These are phyloP conservation scores for Microplitis manilae DNA, from an alignment of 2,888 invertebrate genomes.

Conservation along the genomic window DNA sequence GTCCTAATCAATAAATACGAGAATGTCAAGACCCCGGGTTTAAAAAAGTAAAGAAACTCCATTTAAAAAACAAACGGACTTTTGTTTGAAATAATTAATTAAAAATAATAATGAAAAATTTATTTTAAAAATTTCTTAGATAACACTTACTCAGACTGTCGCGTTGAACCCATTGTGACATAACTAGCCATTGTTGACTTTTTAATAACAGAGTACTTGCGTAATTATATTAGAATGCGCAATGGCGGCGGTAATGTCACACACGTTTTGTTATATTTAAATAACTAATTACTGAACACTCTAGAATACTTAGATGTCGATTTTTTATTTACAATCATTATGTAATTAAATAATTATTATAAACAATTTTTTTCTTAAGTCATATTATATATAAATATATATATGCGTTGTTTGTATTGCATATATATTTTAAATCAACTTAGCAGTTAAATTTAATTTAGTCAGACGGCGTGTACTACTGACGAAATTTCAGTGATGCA, in stretches of 20 bases:
- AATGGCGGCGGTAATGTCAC: slow-evolving; percentile 31
- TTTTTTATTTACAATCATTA: neutral
- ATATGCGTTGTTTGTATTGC: neutral
- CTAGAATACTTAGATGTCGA: neutral
- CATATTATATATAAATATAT: neutral
- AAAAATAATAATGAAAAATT: too few relatives aligned
- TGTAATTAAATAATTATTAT: neutral
- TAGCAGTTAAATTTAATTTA: neutral
- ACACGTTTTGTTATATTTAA: neutral
- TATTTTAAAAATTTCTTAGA: neutral
- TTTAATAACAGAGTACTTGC: slow-evolving; percentile 24
- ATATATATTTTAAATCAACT: neutral
- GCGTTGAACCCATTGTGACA: slow-evolving; percentile 67
- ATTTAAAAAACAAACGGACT: too few relatives aligned
- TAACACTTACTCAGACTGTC: slow-evolving; percentile 72
- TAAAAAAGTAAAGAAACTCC: too few relatives aligned
- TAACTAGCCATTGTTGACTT: slow-evolving; percentile 67
- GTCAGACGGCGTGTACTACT: slow-evolving; percentile 20
- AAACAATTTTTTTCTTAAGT: neutral
- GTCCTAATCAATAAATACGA: neutral
- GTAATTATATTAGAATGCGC: slow-evolving; percentile 27
- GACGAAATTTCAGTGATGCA: slow-evolving; percentile 1
- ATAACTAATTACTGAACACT: neutral
- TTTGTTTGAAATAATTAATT: too few relatives aligned
- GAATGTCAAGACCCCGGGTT: neutral